These are phyloP conservation scores for Dendrolimus kikuchii DNA, from an alignment of 1,140 invertebrate species.

Conservation along the genomic window DNA sequence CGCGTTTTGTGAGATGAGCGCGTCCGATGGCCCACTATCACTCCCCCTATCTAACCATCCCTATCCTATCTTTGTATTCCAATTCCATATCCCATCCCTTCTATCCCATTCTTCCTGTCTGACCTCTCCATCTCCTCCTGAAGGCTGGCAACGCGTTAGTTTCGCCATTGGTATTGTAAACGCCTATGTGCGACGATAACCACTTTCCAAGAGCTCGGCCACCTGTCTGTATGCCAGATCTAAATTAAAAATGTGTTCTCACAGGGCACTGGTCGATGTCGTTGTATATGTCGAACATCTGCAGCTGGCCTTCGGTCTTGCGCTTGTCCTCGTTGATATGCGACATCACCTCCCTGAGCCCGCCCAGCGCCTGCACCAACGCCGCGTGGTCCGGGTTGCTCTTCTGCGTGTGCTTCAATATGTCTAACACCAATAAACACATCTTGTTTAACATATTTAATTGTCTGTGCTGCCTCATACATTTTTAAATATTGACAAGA, in stretches of 20 bases:
- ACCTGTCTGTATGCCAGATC: too few species aligned
- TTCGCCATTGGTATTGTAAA: background rate
- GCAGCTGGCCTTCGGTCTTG: conserved; percentile 94
- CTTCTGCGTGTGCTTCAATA: conserved; percentile 91
- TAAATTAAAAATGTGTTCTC: background rate
- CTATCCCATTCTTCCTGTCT: too few species aligned
- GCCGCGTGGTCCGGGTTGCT: conserved; percentile 88
- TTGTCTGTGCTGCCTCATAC: background rate
- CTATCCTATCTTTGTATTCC: too few species aligned
- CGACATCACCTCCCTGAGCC: conserved; percentile 94
- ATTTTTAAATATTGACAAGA: background rate
- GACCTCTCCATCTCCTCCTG: too few species aligned
- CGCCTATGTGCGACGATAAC: too few species aligned
- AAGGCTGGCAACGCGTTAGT: background rate
- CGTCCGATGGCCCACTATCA: too few species aligned
- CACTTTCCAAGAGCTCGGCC: too few species aligned
- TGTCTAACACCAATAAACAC: conserved; percentile 75
- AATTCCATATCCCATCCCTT: too few species aligned
- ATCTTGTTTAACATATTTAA: background rate
- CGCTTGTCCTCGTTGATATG: conserved; percentile 98
- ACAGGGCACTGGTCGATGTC: conserved; percentile 98
- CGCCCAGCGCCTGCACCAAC: conserved; percentile 87
- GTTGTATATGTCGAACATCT: conserved; percentile 97
- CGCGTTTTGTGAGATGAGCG: too few species aligned
- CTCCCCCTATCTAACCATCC: too few species aligned